Conservation (phyloP, 2,113 vertebrate species). For the Tringa solitaria region DNA sequence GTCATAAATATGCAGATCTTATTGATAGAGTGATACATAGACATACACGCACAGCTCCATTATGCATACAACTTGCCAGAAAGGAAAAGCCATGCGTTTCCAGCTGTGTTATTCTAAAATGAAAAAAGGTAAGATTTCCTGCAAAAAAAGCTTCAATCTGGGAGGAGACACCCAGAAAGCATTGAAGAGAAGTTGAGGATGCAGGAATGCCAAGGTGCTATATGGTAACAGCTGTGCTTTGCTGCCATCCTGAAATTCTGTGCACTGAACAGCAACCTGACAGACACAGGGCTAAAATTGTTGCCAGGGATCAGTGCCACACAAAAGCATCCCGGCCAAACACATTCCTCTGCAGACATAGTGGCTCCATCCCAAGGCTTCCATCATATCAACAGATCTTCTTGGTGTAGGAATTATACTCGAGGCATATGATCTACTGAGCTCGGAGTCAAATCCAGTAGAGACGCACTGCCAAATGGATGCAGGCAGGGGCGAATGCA, state of each 20-base stretch:
- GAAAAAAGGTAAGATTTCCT: neutral
- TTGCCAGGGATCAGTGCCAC: conserved; percentile 55
- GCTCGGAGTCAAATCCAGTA: neutral
- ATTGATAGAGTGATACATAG: neutral
- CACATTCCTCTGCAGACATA: neutral
- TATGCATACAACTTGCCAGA: neutral
- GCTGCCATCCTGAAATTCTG: conserved; percentile 25
- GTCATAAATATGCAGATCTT: neutral
- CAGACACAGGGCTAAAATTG: neutral
- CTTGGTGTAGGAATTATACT: neutral
- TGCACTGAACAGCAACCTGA: conserved; percentile 30
- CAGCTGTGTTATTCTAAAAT: neutral
- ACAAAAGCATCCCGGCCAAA: conserved; percentile 15
- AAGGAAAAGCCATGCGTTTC: neutral
- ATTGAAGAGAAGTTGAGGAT: neutral
- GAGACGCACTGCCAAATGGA: neutral
- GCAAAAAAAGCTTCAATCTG: neutral
- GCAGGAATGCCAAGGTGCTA: conserved; percentile 35
- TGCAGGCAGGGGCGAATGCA: neutral
- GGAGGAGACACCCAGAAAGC: neutral
- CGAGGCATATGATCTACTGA: neutral
- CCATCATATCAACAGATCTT: neutral
- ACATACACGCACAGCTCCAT: neutral
- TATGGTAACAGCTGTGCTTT: conserved; percentile 29
- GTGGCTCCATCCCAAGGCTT: conserved; percentile 42